phyloP scores from a whole-genome alignment of 2,797 vertebrate genomes.

The Enteromius trimaculatus region DNA sequence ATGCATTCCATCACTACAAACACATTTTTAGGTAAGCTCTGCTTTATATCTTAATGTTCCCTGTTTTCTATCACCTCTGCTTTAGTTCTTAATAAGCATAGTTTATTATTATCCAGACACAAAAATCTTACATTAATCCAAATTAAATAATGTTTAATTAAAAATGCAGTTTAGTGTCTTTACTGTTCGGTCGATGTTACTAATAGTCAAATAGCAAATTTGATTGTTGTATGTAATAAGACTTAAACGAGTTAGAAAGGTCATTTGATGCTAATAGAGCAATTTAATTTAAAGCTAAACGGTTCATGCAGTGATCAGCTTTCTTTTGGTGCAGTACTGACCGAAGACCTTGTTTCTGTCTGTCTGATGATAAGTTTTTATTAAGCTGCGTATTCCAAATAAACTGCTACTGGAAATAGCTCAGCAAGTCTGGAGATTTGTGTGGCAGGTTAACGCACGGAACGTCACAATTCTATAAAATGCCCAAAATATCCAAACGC shows the following conservation, averaged over 20 bases:
- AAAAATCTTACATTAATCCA: too few relatives aligned
- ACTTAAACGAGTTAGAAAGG: neutral
- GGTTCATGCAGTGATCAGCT: neutral
- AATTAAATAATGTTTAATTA: too few relatives aligned
- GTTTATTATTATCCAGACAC: too few relatives aligned
- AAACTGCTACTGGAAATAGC: neutral
- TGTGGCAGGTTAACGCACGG: neutral
- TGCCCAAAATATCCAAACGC: neutral
- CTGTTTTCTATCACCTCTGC: too few relatives aligned
- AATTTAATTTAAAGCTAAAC: neutral
- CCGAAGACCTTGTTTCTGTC: neutral
- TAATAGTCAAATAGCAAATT: too few relatives aligned
- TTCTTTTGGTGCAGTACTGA: neutral
- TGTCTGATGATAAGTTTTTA: neutral
- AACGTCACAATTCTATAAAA: constrained; percentile 2
- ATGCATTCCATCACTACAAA: too few relatives aligned
- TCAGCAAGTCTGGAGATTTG: neutral
- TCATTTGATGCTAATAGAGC: neutral
- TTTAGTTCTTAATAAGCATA: too few relatives aligned
- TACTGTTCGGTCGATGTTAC: too few relatives aligned
- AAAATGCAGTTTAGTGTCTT: too few relatives aligned
- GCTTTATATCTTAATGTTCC: too few relatives aligned
- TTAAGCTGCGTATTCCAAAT: too few relatives aligned
- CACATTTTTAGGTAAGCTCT: too few relatives aligned
- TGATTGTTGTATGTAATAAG: neutral